Base-by-base conservation (phyloP, 2,113 vertebrate species). In the Pseudolaguvia tuberculata region DNA sequence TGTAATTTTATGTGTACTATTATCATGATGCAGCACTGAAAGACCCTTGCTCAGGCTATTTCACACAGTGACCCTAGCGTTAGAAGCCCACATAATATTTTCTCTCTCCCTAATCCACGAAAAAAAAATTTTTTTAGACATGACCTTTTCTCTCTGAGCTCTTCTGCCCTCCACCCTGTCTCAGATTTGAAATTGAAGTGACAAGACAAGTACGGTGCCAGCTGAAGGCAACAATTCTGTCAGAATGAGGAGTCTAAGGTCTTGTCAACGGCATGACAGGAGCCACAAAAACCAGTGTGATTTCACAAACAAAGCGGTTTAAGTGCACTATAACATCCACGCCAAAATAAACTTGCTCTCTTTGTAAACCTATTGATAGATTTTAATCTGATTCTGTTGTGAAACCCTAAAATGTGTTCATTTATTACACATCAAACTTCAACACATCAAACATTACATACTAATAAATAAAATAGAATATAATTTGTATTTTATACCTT, bases 151-250 rank as follows among this genome's bases (percentile, higher is more conserved):
- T 73, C 48, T 35, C 10, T 13, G 47, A 51, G 47, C 45, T 50
- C 67, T 70, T 48, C 50, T 39, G 47, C 63, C 67, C 67, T 53
- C 50, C 67, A 70, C 67, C 67, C 67, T 39, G 71, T 62, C 56
- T 59, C 57, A 73, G 71, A 25, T 59, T 58, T 53, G 17, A 68
- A 39, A 68, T 27, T 70, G 27, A 53, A 70, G 50, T 70, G 67
- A 70, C 67, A 70, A 70, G 67, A 70, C 29, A 50, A 70, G 67
- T 70, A 53, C 51, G 67, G 67, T 53, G 67, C 27, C 50, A 70
- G 67, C 72, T 53, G 72, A 63, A 73, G 72, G 59, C 47, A 56
- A 73, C 72, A 63, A 51, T 8, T 27, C 72, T 73, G 72, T 63
- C 72, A 73, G 6, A 53, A 20, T n/a, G 29, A 63, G 59, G 53